phyloP scores from a whole-genome alignment of 2,888 invertebrate genomes.

The Hofmannophila pseudospretella region DNA sequence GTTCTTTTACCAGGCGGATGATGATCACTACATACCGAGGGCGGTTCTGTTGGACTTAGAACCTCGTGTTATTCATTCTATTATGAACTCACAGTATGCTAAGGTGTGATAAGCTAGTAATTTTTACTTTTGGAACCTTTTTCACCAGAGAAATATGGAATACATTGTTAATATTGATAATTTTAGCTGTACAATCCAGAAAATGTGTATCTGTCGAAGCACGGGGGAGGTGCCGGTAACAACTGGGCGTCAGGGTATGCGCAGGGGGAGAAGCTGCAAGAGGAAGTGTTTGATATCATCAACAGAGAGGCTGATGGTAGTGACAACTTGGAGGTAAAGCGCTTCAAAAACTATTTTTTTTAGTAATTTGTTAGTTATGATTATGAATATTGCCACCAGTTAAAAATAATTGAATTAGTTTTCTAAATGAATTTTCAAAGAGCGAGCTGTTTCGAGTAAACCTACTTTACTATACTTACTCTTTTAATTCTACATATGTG shows the following conservation, averaged over 20 bases:
- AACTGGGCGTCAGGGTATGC: conserved; percentile 99
- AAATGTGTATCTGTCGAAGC: conserved; percentile 96
- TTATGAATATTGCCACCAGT: too few relatives aligned
- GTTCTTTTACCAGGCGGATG: conserved; percentile 99
- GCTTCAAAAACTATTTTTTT: too few relatives aligned
- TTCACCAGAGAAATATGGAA: too few relatives aligned
- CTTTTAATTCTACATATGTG: too few relatives aligned
- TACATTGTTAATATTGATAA: too few relatives aligned
- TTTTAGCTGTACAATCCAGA: conserved; percentile 95
- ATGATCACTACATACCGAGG: conserved; percentile 98
- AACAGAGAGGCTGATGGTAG: conserved; percentile 99
- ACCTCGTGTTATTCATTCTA: conserved; percentile 97
- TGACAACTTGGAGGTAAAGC: conserved; percentile 92
- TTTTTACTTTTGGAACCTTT: too few relatives aligned
- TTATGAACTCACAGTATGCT: conserved; percentile 95
- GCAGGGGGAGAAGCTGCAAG: conserved; percentile 94
- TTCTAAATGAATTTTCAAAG: too few relatives aligned
- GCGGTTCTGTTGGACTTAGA: conserved; percentile 97
- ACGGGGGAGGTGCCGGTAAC: conserved; percentile 99
- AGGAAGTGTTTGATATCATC: conserved; percentile 98
- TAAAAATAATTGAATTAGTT: too few relatives aligned
- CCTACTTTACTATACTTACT: too few relatives aligned
- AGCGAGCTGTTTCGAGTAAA: too few relatives aligned
- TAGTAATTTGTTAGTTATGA: too few relatives aligned
- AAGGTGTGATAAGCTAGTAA: too few relatives aligned